A percentile compares a stretch with the other conserved stretches of the same genome.
Conservation (phyloP, 2,888 invertebrate species). For the Heliconius erato region DNA sequence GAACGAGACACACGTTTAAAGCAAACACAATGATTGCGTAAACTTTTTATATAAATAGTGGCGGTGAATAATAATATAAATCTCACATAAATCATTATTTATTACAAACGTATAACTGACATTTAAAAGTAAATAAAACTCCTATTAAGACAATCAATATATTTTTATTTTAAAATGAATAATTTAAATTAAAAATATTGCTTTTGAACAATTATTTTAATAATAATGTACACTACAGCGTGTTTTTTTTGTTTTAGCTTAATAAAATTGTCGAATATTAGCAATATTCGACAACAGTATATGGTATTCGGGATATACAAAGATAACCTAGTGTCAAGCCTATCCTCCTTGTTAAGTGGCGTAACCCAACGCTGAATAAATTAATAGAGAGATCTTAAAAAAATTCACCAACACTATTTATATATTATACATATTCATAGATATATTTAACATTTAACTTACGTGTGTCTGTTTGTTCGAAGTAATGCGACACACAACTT, state of each 20-base stretch:
- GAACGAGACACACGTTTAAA: conserved; percentile 61
- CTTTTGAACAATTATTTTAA: too few relatives aligned
- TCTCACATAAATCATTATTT: background rate
- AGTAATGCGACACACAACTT: conserved; percentile 70
- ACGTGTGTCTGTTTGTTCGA: conserved; percentile 69
- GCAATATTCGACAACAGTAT: too few relatives aligned
- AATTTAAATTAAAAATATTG: background rate
- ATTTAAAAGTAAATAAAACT: background rate
- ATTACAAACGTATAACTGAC: background rate
- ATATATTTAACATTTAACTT: conserved; percentile 63
- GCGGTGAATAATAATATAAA: conserved; percentile 3
- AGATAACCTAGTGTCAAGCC: background rate
- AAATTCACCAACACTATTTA: conserved; percentile 43
- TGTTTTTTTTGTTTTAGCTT: too few relatives aligned
- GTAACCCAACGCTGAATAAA: background rate
- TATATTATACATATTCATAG: conserved; percentile 49
- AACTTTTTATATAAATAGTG: conserved; percentile 10
- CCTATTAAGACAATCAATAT: too few relatives aligned
- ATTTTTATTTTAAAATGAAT: background rate
- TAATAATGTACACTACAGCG: too few relatives aligned
- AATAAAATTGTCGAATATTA: too few relatives aligned
- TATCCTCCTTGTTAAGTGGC: background rate
- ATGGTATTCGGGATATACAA: too few relatives aligned
- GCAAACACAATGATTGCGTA: conserved; percentile 50
- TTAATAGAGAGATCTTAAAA: background rate